Evolutionary conservation across 1,140 invertebrate genomes (phyloP).

Genomic region (Ladona fulva): DNA sequence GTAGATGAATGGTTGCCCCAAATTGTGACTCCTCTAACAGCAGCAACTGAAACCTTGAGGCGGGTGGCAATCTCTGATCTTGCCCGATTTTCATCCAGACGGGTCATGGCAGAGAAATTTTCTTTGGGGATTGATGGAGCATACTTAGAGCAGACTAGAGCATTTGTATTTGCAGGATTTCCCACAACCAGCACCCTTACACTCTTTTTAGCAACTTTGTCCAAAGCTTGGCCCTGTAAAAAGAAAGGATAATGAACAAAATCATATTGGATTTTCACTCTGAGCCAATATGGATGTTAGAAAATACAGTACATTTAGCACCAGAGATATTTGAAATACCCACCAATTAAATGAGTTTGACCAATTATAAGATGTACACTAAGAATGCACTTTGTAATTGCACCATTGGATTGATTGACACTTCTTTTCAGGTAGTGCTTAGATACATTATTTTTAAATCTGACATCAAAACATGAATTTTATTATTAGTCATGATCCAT

Average conservation of each 20-base stretch:
- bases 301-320: too few relatives aligned
- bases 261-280: not conserved
- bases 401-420: too few relatives aligned
- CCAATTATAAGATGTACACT: too few relatives aligned
- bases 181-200: conserved; percentile 97
- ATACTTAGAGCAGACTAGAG: conserved; percentile 90
- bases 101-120: conserved; percentile 97
- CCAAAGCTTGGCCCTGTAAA: conserved; percentile 72
- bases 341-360: too few relatives aligned
- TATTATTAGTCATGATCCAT: too few relatives aligned
- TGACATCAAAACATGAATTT: too few relatives aligned
- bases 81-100: conserved; percentile 96
- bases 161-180: conserved; percentile 99
- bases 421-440: too few relatives aligned
- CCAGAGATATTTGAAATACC: not conserved
- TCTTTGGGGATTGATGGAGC: conserved; percentile 94
- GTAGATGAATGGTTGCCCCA: conserved; percentile 99
- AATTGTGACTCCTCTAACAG: conserved; percentile 88
- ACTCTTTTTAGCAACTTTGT: conserved; percentile 86
- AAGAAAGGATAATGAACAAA: conserved; percentile 7
- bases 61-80: conserved; percentile 68
- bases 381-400: too few relatives aligned
- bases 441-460: too few relatives aligned
- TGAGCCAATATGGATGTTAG: too few relatives aligned
- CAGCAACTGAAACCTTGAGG: conserved; percentile 51